These are phyloP conservation scores for Pycnomerus fuliginosus DNA, from an alignment of 2,888 invertebrate species.

Conservation along the genomic window DNA sequence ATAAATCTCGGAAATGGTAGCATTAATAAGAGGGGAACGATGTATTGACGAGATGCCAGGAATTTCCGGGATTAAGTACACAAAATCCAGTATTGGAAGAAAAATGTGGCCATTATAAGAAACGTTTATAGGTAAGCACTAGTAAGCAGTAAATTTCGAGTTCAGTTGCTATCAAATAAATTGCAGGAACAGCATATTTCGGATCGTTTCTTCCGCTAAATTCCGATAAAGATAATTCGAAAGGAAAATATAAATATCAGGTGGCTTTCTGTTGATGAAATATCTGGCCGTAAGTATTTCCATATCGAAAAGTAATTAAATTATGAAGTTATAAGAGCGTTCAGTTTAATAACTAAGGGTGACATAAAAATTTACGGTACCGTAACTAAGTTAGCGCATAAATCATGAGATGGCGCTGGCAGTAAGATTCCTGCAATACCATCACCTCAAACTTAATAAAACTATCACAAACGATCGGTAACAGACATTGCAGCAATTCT, in stretches of 20 bases:
- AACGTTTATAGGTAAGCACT: conserved; percentile 28
- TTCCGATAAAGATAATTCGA: conserved; percentile 17
- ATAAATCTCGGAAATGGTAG: conserved; percentile 23
- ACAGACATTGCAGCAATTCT: too few species aligned
- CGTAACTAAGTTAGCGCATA: too few species aligned
- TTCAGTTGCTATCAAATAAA: conserved; percentile 21
- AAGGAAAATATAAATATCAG: conserved; percentile 17
- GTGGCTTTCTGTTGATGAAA: too few species aligned
- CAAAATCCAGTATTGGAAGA: conserved; percentile 27
- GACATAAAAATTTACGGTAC: too few species aligned
- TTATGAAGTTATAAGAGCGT: too few species aligned
- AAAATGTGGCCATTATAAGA: conserved; percentile 30
- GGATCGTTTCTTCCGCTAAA: conserved; percentile 18
- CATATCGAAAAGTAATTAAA: too few species aligned
- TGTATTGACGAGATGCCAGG: conserved; percentile 28
- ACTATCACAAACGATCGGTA: too few species aligned
- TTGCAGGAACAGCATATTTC: conserved; percentile 28
- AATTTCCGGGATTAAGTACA: conserved; percentile 29
- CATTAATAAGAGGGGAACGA: conserved; percentile 26
- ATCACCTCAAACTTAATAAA: too few species aligned
- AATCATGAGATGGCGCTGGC: too few species aligned
- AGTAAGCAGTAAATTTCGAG: conserved; percentile 30
- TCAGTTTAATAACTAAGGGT: too few species aligned
- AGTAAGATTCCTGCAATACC: too few species aligned
- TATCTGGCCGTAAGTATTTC: too few species aligned